A percentile compares a stretch with the other conserved stretches of the same genome.
Conservation (phyloP, 2,797 vertebrate genomes). For the Gymnoscopelus microlampas region DNA sequence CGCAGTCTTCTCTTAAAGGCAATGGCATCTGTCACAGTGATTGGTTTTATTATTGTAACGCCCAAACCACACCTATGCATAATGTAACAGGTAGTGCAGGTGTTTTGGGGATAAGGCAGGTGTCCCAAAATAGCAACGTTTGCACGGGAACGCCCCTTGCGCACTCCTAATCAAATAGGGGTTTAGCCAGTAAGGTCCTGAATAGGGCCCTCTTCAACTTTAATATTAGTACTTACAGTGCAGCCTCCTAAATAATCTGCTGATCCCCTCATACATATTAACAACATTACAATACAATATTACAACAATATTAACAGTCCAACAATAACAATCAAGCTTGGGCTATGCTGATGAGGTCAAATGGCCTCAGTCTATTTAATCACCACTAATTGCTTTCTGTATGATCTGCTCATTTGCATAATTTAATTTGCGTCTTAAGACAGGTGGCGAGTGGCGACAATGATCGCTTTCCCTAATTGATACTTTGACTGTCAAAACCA, state of each 20-base stretch:
- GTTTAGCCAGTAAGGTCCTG: too few relatives aligned
- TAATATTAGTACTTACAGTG: too few relatives aligned
- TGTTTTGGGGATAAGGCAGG: too few relatives aligned
- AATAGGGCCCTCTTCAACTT: too few relatives aligned
- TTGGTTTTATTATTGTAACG: too few relatives aligned
- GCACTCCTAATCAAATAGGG: too few relatives aligned
- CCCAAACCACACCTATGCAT: too few relatives aligned
- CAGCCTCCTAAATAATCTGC: not conserved
- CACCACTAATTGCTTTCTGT: conserved; percentile 57
- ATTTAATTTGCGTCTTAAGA: conserved; percentile 26
- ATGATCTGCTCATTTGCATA: conserved; percentile 40
- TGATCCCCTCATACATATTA: not conserved
- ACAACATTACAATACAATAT: not conserved
- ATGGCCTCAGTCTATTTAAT: conserved; percentile 44
- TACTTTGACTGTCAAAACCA: conserved; percentile 55
- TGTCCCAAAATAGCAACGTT: too few relatives aligned
- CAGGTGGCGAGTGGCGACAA: not conserved
- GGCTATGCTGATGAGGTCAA: conserved; percentile 38
- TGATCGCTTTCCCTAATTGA: conserved; percentile 55
- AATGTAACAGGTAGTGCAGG: too few relatives aligned
- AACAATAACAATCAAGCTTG: conserved; percentile 6
- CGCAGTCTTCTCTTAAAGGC: too few relatives aligned
- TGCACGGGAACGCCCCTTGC: too few relatives aligned
- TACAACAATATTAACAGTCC: not conserved
- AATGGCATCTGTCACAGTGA: too few relatives aligned